A percentile compares a stretch with the other conserved stretches of the same genome.
Conservation (phyloP, 2,113 vertebrate species). For the Lagenorhynchus albirostris region DNA sequence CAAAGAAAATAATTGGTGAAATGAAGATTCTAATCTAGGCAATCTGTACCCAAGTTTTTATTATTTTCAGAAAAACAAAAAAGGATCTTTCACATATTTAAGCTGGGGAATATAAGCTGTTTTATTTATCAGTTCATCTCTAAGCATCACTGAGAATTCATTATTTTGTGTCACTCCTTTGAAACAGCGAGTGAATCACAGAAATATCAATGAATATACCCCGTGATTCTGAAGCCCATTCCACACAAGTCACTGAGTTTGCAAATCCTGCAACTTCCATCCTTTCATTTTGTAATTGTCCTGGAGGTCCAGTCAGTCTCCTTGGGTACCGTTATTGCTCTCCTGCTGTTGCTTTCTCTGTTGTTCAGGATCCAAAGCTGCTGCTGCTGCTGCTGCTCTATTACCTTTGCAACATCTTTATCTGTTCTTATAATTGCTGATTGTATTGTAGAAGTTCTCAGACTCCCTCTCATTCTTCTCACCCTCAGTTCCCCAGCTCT, state of each 20-base stretch:
- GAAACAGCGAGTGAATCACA: background rate
- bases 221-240: background rate
- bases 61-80: background rate
- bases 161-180: background rate
- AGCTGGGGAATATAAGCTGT: background rate
- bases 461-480: background rate
- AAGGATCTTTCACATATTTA: background rate
- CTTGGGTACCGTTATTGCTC: background rate
- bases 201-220: background rate
- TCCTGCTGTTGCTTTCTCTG: background rate
- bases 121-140: background rate
- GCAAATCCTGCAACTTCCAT: background rate
- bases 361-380: background rate
- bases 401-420: background rate
- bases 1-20: background rate
- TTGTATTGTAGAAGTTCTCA: background rate
- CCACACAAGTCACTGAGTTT: background rate
- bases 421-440: background rate
- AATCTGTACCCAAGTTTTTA: background rate
- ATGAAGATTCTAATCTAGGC: background rate
- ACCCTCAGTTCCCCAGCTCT: rapidly evolving
- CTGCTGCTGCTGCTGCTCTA: background rate
- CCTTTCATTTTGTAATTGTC: background rate
- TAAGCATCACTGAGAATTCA: background rate
- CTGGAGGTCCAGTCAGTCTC: background rate